Conservation (phyloP, 2,797 vertebrate species). For the Ciconia nigra region DNA sequence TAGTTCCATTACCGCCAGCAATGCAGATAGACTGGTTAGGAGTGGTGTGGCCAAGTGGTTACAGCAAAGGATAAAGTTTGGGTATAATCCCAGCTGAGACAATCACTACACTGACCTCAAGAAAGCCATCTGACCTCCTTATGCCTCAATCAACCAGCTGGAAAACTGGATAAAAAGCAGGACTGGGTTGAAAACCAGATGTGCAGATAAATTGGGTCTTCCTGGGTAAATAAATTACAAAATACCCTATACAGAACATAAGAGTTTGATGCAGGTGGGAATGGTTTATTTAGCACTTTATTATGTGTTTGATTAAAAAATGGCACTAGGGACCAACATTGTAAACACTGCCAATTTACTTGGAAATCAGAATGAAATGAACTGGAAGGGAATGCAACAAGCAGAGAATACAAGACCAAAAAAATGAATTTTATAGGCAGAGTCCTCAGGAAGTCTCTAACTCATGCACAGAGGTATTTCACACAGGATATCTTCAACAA, state of each 20-base stretch:
- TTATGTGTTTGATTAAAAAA: conserved; percentile 69
- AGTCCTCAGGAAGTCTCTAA: conserved; percentile 28
- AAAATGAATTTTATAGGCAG: neutral
- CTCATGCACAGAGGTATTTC: conserved; percentile 12
- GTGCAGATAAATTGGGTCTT: conserved; percentile 55
- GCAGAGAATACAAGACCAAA: neutral
- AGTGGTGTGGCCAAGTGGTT: conserved; percentile 11
- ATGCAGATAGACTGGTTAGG: neutral
- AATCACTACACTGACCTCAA: conserved; percentile 15
- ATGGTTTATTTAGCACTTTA: conserved; percentile 64
- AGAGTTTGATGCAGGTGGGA: conserved; percentile 59
- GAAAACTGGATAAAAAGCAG: conserved; percentile 56
- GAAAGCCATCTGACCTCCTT: conserved; percentile 56
- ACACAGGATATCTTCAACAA: conserved; percentile 30
- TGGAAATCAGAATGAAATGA: conserved; percentile 42
- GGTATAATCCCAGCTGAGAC: conserved; percentile 23
- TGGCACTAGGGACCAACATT: conserved; percentile 6
- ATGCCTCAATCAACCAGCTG: conserved; percentile 48
- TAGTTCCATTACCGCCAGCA: neutral
- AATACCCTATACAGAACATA: conserved; percentile 9
- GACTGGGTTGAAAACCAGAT: conserved; percentile 51
- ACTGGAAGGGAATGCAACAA: conserved; percentile 46
- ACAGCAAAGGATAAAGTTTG: conserved; percentile 2
- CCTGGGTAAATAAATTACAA: conserved; percentile 62
- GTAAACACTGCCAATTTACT: conserved; percentile 55